Evolutionary conservation across 2,113 vertebrate genomes (phyloP).

Genomic region (Indicator maculatus): DNA sequence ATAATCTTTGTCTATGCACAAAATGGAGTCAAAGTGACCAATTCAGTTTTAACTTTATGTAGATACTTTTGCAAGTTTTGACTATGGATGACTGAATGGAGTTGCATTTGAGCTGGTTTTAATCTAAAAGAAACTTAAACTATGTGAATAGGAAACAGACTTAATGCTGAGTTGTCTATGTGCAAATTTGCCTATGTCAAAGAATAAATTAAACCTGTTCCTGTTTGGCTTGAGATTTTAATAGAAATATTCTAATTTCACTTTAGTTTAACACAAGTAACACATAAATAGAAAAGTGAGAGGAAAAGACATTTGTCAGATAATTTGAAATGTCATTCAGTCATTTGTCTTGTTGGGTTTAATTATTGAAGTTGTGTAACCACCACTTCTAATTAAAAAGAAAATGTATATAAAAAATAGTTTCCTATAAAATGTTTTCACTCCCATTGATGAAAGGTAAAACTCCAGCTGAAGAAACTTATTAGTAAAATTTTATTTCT

Average conservation of each 20-base stretch:
- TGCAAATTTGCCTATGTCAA: neutral
- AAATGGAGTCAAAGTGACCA: neutral
- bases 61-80: neutral
- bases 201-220: neutral
- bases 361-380: neutral
- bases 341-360: neutral
- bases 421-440: neutral
- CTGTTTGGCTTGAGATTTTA: neutral
- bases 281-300: neutral
- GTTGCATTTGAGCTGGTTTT: neutral
- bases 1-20: neutral
- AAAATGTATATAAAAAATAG: neutral
- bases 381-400: neutral
- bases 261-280: neutral
- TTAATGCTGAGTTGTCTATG: neutral
- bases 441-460: neutral
- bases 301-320: neutral
- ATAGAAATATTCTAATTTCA: neutral
- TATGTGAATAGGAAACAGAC: neutral
- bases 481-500: neutral
- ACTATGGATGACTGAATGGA: neutral
- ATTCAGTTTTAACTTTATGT: neutral
- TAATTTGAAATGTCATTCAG: neutral
- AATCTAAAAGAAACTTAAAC: neutral
- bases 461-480: neutral